Base-by-base conservation (phyloP, 1,140 invertebrate species). In the Drosophila guanche region DNA sequence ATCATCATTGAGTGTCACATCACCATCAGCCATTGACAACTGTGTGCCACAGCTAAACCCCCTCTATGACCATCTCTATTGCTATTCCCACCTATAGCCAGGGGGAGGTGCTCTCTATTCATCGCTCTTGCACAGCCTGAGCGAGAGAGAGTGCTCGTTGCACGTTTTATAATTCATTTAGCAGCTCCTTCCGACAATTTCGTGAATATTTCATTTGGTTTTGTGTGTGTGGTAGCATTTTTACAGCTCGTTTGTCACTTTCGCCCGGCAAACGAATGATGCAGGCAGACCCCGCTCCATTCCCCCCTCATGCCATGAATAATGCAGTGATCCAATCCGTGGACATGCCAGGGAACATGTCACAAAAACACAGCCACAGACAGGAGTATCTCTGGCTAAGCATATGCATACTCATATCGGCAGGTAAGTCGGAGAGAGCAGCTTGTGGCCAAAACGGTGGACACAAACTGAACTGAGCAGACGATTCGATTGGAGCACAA, bases 141-240 rank as follows among this genome's bases (percentile, higher is more conserved):
- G 61, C 50, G 50, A 33, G 29, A 8, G n/a, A 14, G 42, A 1
- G 5, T 5, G 42, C 1, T 7, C 12, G 10, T 27, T 54, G 50
- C 33, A 48, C 70, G 61, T 74, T 74, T 75, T 66, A 54, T 59
- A 67, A 75, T 75, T 74, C 70, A 75, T 74, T 74, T 76, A 52
- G 55, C 55, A 76, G 55, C 56, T 68, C 50, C 62, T 76, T 71
- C 29, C 54, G 80, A 76, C 71, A 63, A 76, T 81, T 73, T 66
- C 67, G 41, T 77, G 81, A 65, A 84, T 84, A 80, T 80, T 84
- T 84, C 80, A 84, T 86, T 52, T 33, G 48, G 56, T 50, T 61
- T 76, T 62, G 48, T 68, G 65, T 47, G 62, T 68, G 65, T 48
- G 65, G 62, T 22, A 48, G 43, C 56, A 65, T 58, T 53, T 60